Percentiles rank a stretch among this genome's conserved stretches.
These are phyloP conservation scores for Liodrosophila aerea DNA, from an alignment of 2,888 invertebrate genomes.

Conservation along the genomic window DNA sequence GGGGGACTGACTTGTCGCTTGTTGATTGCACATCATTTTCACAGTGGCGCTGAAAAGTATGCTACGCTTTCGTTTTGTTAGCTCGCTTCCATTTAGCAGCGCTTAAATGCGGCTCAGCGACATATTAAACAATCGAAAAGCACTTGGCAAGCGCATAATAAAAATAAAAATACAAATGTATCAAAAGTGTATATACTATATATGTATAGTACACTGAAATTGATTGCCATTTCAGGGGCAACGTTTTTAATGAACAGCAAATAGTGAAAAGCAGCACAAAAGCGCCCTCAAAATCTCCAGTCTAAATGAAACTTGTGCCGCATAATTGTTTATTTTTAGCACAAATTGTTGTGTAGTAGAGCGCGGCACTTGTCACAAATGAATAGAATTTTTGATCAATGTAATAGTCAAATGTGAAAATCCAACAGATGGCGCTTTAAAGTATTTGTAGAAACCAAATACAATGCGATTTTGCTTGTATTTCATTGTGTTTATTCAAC, in stretches of 20 bases:
- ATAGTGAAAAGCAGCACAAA: constrained; percentile 23
- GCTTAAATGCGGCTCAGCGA: constrained; percentile 66
- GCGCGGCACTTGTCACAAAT: constrained; percentile 14
- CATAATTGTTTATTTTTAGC: constrained; percentile 44
- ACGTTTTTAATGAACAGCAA: constrained; percentile 69
- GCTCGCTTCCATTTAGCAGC: constrained; percentile 54
- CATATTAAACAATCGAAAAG: constrained; percentile 74
- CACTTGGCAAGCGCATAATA: constrained; percentile 54
- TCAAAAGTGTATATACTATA: background rate
- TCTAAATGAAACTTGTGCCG: constrained; percentile 10
- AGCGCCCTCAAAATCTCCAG: constrained; percentile 3
- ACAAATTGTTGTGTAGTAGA: background rate
- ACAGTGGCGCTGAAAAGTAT: constrained; percentile 48
- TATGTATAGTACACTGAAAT: constrained; percentile 29
- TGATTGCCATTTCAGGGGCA: constrained; percentile 72
- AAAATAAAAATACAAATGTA: constrained; percentile 11
- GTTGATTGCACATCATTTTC: constrained; percentile 69
- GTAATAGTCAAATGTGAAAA: too few relatives aligned
- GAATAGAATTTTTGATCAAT: constrained; percentile 18
- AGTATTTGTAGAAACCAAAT: too few relatives aligned
- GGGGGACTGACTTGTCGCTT: constrained; percentile 12
- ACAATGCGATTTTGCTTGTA: background rate
- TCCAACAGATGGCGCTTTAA: too few relatives aligned
- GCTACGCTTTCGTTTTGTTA: constrained; percentile 33
- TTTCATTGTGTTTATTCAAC: constrained; percentile 1